A percentile compares a stretch with the other conserved stretches of the same genome.
Conservation (phyloP, 2,113 vertebrate genomes). For the Rhabdornis inornatus region DNA sequence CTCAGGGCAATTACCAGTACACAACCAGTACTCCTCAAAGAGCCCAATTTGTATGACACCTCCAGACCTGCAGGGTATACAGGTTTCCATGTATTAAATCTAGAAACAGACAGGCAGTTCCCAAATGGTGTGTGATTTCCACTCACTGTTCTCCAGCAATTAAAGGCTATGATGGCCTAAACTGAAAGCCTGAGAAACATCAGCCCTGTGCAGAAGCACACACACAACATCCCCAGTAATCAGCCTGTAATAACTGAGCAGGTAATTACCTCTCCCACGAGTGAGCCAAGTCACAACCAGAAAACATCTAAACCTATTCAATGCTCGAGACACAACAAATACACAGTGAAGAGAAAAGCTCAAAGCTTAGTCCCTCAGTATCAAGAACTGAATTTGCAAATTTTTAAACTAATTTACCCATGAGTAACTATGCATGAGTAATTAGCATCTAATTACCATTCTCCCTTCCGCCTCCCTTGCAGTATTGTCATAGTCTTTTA, state of each 20-base stretch:
- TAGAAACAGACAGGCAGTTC: background rate
- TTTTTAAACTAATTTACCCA: background rate
- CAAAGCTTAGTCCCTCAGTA: background rate
- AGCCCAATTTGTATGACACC: background rate
- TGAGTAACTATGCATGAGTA: background rate
- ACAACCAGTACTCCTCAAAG: background rate
- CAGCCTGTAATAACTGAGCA: background rate
- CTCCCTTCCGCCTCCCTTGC: background rate
- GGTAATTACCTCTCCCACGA: background rate
- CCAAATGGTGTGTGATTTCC: background rate
- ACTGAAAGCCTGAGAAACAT: background rate
- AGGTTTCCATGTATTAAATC: background rate
- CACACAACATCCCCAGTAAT: background rate
- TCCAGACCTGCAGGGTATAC: background rate
- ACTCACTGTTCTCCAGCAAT: background rate
- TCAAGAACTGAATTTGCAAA: background rate
- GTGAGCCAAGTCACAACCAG: background rate
- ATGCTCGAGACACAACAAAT: background rate
- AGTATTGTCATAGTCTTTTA: background rate
- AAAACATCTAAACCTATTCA: background rate
- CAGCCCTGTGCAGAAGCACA: background rate
- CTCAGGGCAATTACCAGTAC: background rate
- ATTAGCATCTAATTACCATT: background rate
- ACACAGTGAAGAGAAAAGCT: background rate
- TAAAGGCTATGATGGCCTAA: background rate